Base-by-base conservation (phyloP, 2,113 vertebrate genomes). In the Rhizomys pruinosus region DNA sequence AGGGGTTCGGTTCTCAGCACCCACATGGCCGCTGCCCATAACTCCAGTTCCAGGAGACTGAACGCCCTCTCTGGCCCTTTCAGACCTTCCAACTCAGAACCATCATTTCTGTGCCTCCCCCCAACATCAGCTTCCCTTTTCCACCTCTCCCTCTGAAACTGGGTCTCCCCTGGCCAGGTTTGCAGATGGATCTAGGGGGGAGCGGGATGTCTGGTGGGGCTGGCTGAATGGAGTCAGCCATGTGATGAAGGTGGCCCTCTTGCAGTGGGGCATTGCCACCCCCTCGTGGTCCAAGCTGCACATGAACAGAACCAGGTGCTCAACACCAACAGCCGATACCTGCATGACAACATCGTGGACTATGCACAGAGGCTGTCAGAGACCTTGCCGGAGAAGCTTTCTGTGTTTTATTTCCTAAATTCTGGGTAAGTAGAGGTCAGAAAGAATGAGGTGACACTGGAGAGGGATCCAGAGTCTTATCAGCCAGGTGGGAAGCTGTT, bases 211-310 rank as follows among this genome's bases (percentile, higher is more conserved):
- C 27, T 5, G 1, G 63, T 61, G 71, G 84, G 63, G 11, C 25
- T 5, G n/a, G 73, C 78, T n/a, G 69, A 66, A 77, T 8, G 0
- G 66, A 66, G 57, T 52, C 0, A 0, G 66, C 64, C 27, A 5
- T 66, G 61, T 94, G 73, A 96, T 63, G 23, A 9, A 82, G 55
- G 69, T 69, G 82, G 0, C 80, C 97, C 82, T 97, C 93, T 97
- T 98, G 80, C 96, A 99, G 99, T 99, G 78, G 99, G 99, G 64
- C 99, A 99, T 23, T 99, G 99, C 97, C 99, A 99, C 76, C 99
- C 99, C 29, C 97, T 97, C 0, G n/a, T 99, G 79, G 98, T 99
- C 85, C 98, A 98, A 94, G 99, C 99, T 66, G 99, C 99, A n/a
- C 96, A 98, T 0, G 97, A 98, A 81, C 99, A 99, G 95, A 99